Evolutionary conservation across 2,113 vertebrate species (phyloP), one percentile per base, ranked within the genome.

Genomic region (Chloroceryle aenea): DNA sequence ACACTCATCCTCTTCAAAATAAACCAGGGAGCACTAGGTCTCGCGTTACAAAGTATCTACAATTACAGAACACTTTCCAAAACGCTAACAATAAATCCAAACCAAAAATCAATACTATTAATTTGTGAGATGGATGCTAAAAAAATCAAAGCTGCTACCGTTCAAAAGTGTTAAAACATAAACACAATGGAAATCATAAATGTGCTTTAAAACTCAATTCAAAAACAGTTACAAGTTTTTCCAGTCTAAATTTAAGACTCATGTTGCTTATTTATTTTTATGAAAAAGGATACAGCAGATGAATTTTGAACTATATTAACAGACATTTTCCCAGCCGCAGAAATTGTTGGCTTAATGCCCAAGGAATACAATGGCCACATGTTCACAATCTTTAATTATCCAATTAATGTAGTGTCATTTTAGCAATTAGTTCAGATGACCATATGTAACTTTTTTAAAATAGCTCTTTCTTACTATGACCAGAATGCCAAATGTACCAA

Each of bases 341-440:
- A 96, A 97, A 96, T 73, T 14, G 74, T 7, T 97, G 97, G 98
- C 98, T 98, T 97, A 86, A 91, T 97, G 98, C 97, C 98, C 98
- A 97, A 97, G 91, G 95, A 98, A 97, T 87, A 98, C 97, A 98
- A 98, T 97, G 97, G 96, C 97, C 94, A 97, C 97, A 97, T 97
- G 97, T 95, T 97, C 55, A 0, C 95, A 97, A 98, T 97, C 98
- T 97, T 98, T 98, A 98, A 98, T 98, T 98, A 98, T 96, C 98
- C 97, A 98, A 98, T 98, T 99, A 98, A 98, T 95, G 94, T 93
- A 94, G 96, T 97, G 95, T 97, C 97, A 2, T 96, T 97, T 98
- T 97, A 96, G 97, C 97, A 98, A 98, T 98, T 98, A 98, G 96
- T 96, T 98, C 97, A 98, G 97, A 98, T 98, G 98, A 97, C 96